phyloP scores from a whole-genome alignment of 2,888 invertebrate species.

The Cheilosia soror region DNA sequence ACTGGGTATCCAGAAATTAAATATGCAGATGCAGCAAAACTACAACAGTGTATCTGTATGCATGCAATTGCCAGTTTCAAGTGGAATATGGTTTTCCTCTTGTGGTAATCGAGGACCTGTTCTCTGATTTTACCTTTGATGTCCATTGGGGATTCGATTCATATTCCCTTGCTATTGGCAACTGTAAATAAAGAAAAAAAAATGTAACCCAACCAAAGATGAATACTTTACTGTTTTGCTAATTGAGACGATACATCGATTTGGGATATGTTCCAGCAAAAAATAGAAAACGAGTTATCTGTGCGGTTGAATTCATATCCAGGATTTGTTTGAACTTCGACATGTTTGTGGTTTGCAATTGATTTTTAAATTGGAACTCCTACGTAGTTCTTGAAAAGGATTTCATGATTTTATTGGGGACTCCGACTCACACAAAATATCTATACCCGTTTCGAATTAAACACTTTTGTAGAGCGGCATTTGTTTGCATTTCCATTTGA shows the following conservation, averaged over 20 bases:
- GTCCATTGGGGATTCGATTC: neutral
- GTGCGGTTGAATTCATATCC: neutral
- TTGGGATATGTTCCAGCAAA: neutral
- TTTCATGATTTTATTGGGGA: too few relatives aligned
- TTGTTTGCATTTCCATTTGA: slow-evolving; percentile 24
- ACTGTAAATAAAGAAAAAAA: neutral
- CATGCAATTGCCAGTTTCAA: neutral
- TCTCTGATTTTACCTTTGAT: neutral
- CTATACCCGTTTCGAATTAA: too few relatives aligned
- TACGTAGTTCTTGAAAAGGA: too few relatives aligned
- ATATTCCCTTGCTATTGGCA: neutral
- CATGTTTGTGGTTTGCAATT: slow-evolving; percentile 2
- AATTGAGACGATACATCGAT: slow-evolving; percentile 4
- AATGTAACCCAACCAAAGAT: neutral
- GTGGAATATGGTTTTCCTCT: neutral
- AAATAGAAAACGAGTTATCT: neutral
- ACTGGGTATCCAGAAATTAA: slow-evolving; percentile 12
- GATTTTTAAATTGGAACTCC: slow-evolving; percentile 4
- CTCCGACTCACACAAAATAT: neutral
- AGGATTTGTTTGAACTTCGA: neutral
- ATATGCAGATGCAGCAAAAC: slow-evolving; percentile 9
- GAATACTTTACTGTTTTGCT: neutral
- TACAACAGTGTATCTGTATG: neutral
- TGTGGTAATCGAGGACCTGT: neutral
- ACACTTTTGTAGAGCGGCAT: too few relatives aligned